A percentile compares a stretch with the other conserved stretches of the same genome.
Evolutionary conservation across 1,140 invertebrate species (phyloP).

Genomic region (Drosophila varians): DNA sequence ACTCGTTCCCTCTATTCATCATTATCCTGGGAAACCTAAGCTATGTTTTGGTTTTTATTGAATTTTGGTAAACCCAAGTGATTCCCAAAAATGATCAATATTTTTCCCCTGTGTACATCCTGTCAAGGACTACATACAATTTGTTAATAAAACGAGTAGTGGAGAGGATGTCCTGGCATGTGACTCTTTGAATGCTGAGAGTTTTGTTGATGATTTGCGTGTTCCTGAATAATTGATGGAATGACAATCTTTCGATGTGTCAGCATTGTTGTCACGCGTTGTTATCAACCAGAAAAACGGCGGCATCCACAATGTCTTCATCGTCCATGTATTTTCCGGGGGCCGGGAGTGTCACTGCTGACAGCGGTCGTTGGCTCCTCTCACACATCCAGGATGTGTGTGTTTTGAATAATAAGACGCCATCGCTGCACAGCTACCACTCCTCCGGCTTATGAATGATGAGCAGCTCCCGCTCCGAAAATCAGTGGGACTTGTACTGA

Average conservation of each 20-base stretch:
- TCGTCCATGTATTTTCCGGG: conserved; percentile 2
- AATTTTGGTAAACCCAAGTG: too few species aligned
- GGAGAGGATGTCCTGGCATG: not conserved
- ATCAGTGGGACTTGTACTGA: conserved; percentile 31
- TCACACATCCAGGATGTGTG: conserved; percentile 23
- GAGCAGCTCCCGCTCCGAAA: conserved; percentile 46
- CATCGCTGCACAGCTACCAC: conserved; percentile 40
- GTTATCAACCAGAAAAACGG: conserved; percentile 54
- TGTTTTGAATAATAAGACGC: conserved; percentile 70
- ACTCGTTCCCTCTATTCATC: too few species aligned
- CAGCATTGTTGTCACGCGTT: conserved; percentile 71
- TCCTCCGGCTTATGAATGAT: conserved; percentile 58
- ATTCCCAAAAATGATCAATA: too few species aligned
- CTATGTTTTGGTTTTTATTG: too few species aligned
- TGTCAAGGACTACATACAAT: conserved; percentile 34
- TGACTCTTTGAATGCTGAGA: conserved; percentile 53
- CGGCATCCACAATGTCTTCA: conserved; percentile 14
- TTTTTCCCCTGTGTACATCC: not conserved
- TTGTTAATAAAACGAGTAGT: not conserved
- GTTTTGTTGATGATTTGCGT: conserved; percentile 63
- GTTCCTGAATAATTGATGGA: conserved; percentile 75
- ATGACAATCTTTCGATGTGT: conserved; percentile 79
- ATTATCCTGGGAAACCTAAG: too few species aligned
- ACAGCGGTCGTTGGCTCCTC: conserved; percentile 35
- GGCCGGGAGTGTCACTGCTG: conserved; percentile 50